Base-by-base conservation (phyloP, 2,888 invertebrate species). In the Petrolisthes manimaculis region DNA sequence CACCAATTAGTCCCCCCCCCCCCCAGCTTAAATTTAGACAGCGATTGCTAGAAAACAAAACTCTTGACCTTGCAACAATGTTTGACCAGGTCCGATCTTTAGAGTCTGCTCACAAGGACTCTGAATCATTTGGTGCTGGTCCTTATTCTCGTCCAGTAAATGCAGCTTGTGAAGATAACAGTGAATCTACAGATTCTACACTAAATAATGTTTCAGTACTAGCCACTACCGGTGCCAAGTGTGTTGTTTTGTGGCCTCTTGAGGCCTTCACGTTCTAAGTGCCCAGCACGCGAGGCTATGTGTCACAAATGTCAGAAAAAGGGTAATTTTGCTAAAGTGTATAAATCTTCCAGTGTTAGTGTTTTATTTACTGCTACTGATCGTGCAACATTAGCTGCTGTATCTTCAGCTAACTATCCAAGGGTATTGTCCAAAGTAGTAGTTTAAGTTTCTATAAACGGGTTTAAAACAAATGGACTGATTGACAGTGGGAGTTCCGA, bases 11-110 rank as follows among this genome's bases (percentile, higher is more conserved):
- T n/a, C n/a, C n/a, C n/a, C n/a, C n/a, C n/a, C n/a, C n/a, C n/a
- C n/a, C n/a, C n/a, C n/a, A n/a, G n/a, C n/a, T n/a, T n/a, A n/a
- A n/a, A n/a, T n/a, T 88, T 53, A 21, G 84, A 5, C 88, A 88
- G 71, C 67, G 83, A 3, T 69, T 86, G n/a, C 75, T 86, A 9
- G 83, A 86, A 51, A 83, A 86, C 61, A 82, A 86, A 61, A 61
- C 51, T 54, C 77, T 83, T 6, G 77, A 74, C n/a, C 56, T 83
- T 6, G 4, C 54, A 24, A 67, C 74, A 6, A 74, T 61, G 54
- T 69, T 78, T 56, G 83, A 83, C 54, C 61, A 83, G 24, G 84
- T 83, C 0, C 21, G 84, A 8, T 56, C 87, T 61, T 69, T 87
- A 8, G 84, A 67, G 6, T 55, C 56, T 9, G 77, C 82, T 3